Conservation (phyloP, 2,888 invertebrate species). For the Synergus umbraculus region DNA sequence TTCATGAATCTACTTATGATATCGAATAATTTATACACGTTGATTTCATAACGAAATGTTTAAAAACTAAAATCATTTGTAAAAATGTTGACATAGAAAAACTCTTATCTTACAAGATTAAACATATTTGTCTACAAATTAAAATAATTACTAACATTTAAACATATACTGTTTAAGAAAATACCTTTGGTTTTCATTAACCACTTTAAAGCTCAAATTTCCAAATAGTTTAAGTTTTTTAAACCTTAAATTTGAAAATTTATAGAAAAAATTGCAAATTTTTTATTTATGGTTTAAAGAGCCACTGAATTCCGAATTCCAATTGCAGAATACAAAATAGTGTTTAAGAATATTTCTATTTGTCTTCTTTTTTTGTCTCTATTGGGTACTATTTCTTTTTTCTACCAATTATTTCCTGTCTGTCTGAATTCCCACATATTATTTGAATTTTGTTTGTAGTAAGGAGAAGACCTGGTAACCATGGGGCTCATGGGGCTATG, state of each 20-base stretch:
- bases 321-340: not conserved
- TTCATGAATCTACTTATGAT: not conserved
- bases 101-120: not conserved
- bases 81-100: not conserved
- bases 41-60: not conserved
- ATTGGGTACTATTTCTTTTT: not conserved
- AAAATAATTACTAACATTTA: not conserved
- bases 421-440: not conserved
- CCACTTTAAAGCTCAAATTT: not conserved
- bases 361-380: too few relatives aligned
- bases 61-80: not conserved
- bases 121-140: not conserved
- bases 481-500: not conserved
- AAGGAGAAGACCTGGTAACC: not conserved
- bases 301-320: not conserved
- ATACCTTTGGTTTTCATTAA: not conserved
- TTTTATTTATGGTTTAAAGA: not conserved
- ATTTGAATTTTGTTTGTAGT: not conserved
- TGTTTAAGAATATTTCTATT: not conserved
- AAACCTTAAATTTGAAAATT: not conserved
- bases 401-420: not conserved
- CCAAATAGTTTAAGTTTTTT: not conserved
- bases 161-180: not conserved
- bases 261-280: not conserved
- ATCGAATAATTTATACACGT: not conserved